Evolutionary conservation across 2,888 invertebrate species (phyloP), one percentile per base, ranked within the genome.

Genomic region (Drosophila barbarae): DNA sequence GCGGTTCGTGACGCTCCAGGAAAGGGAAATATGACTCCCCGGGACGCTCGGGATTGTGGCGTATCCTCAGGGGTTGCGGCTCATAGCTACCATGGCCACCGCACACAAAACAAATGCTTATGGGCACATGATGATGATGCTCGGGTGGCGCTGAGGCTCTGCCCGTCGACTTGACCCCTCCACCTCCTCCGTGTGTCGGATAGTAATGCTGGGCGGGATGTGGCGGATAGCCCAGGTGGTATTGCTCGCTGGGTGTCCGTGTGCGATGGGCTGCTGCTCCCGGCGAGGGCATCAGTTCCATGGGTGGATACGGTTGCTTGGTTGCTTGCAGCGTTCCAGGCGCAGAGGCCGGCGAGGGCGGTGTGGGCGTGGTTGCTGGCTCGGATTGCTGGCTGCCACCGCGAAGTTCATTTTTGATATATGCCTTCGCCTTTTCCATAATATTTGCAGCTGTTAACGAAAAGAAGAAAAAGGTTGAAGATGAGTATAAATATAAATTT

Each of bases 11-110:
- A 18, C 94, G 93, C 81, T 96, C 96, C 87, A 98, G 91, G 90
- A 98, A 98, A 50, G 97, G 96, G 90, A 97, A 98, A 90, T 95
- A 96, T 10, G 97, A 94, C 88, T 95, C 95, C 58, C 92, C 91
- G 66, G 94, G 91, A 72, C 93, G 92, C 77, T 93, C 93, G 57
- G 92, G 91, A 80, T 93, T 92, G 67, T 93, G 93, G 87, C 93
- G 93, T 47, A 93, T 92, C 72, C 92, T 91, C 51, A 94, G 84
- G 81, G 92, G 91, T 63, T 93, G 85, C 82, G 92, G 91, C 69
- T 93, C 92, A 36, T 91, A 90, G 70, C 92, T 92, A 72, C 93
- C 93, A 73, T 92, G 90, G 49, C 92, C 94, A 69, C 95, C 95
- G 90, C 96, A 96, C 28, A 94, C 93, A 81, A 92, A 94, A 87